phyloP scores from a whole-genome alignment of 2,888 invertebrate species.

The Eueremaeus valkanovi region DNA sequence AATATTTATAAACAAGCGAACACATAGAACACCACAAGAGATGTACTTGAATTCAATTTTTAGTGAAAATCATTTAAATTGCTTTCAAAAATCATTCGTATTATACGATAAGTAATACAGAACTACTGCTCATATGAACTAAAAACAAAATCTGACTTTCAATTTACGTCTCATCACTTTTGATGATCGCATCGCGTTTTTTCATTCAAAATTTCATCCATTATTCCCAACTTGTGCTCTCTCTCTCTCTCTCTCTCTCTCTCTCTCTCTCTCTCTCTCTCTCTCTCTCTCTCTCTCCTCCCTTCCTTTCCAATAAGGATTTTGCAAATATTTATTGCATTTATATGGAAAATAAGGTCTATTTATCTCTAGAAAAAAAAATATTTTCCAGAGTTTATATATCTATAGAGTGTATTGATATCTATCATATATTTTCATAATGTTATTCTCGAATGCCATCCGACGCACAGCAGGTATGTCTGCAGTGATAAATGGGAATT shows the following conservation, averaged over 20 bases:
- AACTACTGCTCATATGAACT: background rate
- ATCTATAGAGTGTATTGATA: background rate
- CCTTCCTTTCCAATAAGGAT: background rate
- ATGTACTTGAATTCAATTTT: slow-evolving; percentile 24
- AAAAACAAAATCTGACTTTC: background rate
- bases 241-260: background rate
- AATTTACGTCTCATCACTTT: background rate
- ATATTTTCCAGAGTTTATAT: background rate
- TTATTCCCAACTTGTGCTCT: background rate
- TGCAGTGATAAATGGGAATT: slow-evolving; percentile 19
- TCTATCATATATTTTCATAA: slow-evolving; percentile 20
- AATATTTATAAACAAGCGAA: slow-evolving; percentile 1
- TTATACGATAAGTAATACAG: background rate
- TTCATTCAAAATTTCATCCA: background rate
- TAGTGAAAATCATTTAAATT: slow-evolving; percentile 7
- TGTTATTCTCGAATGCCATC: slow-evolving; percentile 18
- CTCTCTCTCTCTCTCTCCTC: too few relatives aligned
- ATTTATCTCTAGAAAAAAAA: background rate
- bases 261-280: too few relatives aligned
- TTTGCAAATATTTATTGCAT: slow-evolving; percentile 2
- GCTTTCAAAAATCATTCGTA: background rate
- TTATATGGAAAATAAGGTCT: slow-evolving; percentile 13
- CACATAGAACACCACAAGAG: slow-evolving; percentile 18
- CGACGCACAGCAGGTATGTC: slow-evolving; percentile 17
- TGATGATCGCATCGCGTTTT: slow-evolving; percentile 9